phyloP scores from a whole-genome alignment of 2,797 vertebrate genomes.

The Leuciscus waleckii region DNA sequence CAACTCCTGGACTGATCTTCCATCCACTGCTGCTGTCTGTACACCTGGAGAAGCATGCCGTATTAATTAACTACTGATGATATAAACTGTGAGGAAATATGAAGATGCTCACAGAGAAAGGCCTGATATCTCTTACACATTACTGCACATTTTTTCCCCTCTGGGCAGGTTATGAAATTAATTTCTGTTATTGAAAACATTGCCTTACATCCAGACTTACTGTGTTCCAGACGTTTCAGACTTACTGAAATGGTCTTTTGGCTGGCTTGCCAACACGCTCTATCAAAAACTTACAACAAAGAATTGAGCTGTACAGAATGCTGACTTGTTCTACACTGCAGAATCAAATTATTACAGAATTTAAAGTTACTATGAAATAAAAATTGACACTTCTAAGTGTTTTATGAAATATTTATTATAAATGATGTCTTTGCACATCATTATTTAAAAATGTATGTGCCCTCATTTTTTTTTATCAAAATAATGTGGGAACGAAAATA shows the following conservation, averaged over 20 bases:
- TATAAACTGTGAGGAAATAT: background rate
- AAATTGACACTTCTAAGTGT: too few species aligned
- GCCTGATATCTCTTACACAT: background rate
- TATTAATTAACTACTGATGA: background rate
- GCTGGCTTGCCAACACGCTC: background rate
- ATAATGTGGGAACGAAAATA: background rate
- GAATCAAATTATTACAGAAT: background rate
- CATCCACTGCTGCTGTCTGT: conserved; percentile 53
- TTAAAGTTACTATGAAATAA: background rate
- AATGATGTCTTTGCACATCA: background rate
- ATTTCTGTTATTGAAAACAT: conserved; percentile 2
- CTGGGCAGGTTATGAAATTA: background rate
- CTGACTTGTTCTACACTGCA: background rate
- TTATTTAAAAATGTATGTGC: background rate
- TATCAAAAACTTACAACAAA: background rate
- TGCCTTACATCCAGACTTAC: background rate
- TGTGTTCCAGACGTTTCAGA: too few species aligned
- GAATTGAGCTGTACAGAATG: background rate
- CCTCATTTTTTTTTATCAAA: background rate
- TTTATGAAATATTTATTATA: background rate
- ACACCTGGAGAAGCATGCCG: conserved; percentile 39
- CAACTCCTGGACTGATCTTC: conserved; percentile 54
- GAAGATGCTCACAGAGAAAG: background rate
- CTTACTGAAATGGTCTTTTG: background rate
- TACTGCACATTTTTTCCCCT: background rate